phyloP scores from a whole-genome alignment of 2,888 invertebrate genomes.

The Drosophila putrida region DNA sequence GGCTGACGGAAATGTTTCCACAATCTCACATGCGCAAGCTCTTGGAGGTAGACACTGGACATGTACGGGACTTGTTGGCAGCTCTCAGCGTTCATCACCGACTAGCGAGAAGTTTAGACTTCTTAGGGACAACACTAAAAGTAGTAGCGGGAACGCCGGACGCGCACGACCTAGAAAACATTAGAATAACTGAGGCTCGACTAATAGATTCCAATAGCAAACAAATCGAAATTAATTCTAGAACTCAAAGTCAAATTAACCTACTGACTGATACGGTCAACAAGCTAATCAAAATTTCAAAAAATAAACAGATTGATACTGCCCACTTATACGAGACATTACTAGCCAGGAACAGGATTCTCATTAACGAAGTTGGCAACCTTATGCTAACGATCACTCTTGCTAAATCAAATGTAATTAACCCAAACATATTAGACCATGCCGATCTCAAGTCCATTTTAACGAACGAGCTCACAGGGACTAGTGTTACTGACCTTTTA shows the following conservation, averaged over 20 bases:
- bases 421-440: slow-evolving; percentile 11
- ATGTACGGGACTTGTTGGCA: slow-evolving; percentile 1
- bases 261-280: no score
- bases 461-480: slow-evolving; percentile 8
- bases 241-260: slow-evolving; percentile 2
- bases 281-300: background rate
- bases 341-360: slow-evolving; percentile 1
- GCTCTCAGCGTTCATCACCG: no score
- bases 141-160: slow-evolving; percentile 1
- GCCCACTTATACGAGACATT: slow-evolving; percentile 2
- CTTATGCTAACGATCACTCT: slow-evolving; percentile 8
- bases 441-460: slow-evolving; percentile 9
- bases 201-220: no score
- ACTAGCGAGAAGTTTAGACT: no score
- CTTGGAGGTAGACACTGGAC: slow-evolving; percentile 1
- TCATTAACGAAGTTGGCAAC: slow-evolving; percentile 3
- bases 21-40: slow-evolving; percentile 1
- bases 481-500: slow-evolving; percentile 4
- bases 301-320: slow-evolving; percentile 1
- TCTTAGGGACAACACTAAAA: no score
- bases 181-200: no score
- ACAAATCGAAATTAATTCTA: slow-evolving; percentile 2
- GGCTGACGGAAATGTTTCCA: slow-evolving; percentile 1
- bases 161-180: no score
- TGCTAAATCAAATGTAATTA: slow-evolving; percentile 6